phyloP scores from a whole-genome alignment of 2,888 invertebrate genomes.

The Ophioninae sp. region DNA sequence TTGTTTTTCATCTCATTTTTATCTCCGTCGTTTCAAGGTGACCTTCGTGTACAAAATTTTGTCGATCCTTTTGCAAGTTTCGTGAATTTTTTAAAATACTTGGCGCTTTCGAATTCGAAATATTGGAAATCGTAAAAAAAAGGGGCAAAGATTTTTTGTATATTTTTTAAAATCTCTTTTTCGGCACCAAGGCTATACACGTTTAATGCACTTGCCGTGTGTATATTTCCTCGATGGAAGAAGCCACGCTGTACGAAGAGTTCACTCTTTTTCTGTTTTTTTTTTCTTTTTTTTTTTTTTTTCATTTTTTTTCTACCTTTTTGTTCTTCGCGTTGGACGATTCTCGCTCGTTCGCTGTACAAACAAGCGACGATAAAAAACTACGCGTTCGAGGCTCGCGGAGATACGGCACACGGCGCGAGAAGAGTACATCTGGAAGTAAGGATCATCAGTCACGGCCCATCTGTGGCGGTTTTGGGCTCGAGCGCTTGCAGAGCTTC shows the following conservation, averaged over 20 bases:
- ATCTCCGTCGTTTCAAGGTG: too few species aligned
- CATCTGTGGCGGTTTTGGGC: conserved; percentile 77
- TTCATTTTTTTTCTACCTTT: neutral
- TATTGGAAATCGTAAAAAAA: too few species aligned
- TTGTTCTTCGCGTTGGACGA: conserved; percentile 40
- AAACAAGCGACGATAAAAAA: conserved; percentile 81
- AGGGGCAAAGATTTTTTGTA: conserved; percentile 24
- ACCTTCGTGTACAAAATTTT: too few species aligned
- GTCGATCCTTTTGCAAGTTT: too few species aligned
- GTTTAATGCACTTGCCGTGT: conserved; percentile 43
- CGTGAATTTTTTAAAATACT: too few species aligned
- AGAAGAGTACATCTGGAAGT: conserved; percentile 78
- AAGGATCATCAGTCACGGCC: conserved; percentile 80
- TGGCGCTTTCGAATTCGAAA: too few species aligned
- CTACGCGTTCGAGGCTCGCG: conserved; percentile 70
- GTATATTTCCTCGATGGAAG: conserved; percentile 29
- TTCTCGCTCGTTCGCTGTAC: conserved; percentile 72
- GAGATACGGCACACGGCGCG: conserved; percentile 44
- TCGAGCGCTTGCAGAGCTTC: conserved; percentile 66
- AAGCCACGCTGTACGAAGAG: conserved; percentile 35
- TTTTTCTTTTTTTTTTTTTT: neutral
- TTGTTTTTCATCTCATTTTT: too few species aligned
- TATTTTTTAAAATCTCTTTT: conserved; percentile 29
- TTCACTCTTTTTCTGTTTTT: conserved; percentile 7
- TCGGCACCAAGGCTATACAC: conserved; percentile 26